Evolutionary conservation across 2,113 vertebrate species (phyloP), one percentile per base, ranked within the genome.

Genomic region (Brienomyrus brachyistius): DNA sequence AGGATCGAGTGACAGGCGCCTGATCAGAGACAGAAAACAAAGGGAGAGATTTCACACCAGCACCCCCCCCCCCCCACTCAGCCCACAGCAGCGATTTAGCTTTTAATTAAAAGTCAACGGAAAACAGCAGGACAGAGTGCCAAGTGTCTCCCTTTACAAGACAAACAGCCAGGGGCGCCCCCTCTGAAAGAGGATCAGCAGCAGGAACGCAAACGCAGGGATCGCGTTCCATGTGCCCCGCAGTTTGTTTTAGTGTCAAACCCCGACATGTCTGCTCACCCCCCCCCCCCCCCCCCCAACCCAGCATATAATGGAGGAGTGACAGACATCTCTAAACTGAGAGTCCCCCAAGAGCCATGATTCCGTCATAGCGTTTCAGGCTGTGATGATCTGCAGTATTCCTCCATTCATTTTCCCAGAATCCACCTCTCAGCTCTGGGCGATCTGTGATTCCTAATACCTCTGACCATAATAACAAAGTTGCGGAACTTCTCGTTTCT

Each of bases 51-150:
- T 94, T 94, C 91, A 93, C 94, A 92, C 93, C 91, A 86, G 56
- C 92, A 86, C 74, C 1, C 31, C 35, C 52, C 86, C 88, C 48
- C 45, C 21, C 51, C 27, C 23, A 10, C 47, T 35, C 47, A 88
- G 48, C 35, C 17, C 27, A n/a, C 84, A 92, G 94, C 92, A 93
- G 93, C 90, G 8, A 92, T 95, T 95, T 95, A 92, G 92, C 92
- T 93, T 95, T 95, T 95, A 95, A 96, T 96, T 95, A 96, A 96
- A 95, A 94, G 92, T 91, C 93, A 92, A 94, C 93, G 93, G 91
- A 90, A 91, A 93, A 90, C 92, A 0, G 89, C 91, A 90, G 91
- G 91, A 10, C 56, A 35, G 23, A 83, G 85, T 77, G 31, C n/a
- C 88, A 90, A 87, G 89, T 95, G 94, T 95, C 95, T 95, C 93